A percentile compares a stretch with the other conserved stretches of the same genome.
These are phyloP conservation scores for Muscina levida DNA, from an alignment of 2,888 invertebrate species.

Conservation along the genomic window DNA sequence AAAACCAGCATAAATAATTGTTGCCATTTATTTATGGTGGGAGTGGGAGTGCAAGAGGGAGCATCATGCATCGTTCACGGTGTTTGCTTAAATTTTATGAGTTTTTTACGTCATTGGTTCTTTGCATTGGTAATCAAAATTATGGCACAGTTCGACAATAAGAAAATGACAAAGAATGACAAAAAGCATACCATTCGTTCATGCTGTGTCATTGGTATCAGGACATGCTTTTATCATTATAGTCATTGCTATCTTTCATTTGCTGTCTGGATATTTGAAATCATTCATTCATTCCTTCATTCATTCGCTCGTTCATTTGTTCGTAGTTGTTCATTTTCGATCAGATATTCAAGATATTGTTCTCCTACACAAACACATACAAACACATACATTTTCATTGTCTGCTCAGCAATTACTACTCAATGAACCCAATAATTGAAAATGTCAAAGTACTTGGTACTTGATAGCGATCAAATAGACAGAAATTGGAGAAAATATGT, in stretches of 20 bases:
- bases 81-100: constrained; percentile 28
- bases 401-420: constrained; percentile 40
- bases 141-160: constrained; percentile 9
- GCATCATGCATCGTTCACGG: constrained; percentile 3
- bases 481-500: constrained; percentile 17
- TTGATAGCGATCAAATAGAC: background rate
- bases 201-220: constrained; percentile 10
- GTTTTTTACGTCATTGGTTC: constrained; percentile 52
- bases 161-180: background rate
- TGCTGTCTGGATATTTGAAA: too few species aligned
- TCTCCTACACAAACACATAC: background rate
- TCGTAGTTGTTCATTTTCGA: too few species aligned
- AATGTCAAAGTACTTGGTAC: constrained; percentile 30
- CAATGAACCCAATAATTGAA: constrained; percentile 59
- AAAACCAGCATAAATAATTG: constrained; percentile 51
- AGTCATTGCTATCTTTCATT: background rate
- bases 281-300: too few species aligned
- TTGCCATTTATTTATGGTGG: constrained; percentile 25
- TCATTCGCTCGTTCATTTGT: too few species aligned
- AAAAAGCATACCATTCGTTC: too few species aligned
- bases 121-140: constrained; percentile 38
- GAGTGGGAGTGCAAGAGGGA: too few species aligned
- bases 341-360: background rate
- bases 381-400: background rate
- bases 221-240: constrained; percentile 29